Percentiles rank a stretch among this genome's conserved stretches.
Conservation (phyloP, 2,888 invertebrate genomes). For the Ichneumoninae sp. region DNA sequence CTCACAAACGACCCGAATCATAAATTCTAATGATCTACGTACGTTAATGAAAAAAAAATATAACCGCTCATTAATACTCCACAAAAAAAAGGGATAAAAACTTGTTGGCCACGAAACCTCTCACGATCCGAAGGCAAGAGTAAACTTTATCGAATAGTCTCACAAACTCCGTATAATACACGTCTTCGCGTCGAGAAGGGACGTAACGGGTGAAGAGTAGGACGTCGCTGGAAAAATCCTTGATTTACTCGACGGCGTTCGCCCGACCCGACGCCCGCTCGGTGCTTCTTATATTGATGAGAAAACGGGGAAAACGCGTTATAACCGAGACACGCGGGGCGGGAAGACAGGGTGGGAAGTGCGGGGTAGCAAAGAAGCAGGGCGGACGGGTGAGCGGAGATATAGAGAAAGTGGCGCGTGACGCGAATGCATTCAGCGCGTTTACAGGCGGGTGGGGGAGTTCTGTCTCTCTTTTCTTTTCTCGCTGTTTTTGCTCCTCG, state of each 20-base stretch:
- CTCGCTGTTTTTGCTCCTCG: conserved; percentile 30
- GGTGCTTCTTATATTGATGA: conserved; percentile 67
- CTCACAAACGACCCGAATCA: neutral
- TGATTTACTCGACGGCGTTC: conserved; percentile 75
- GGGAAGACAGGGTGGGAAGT: neutral
- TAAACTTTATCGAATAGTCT: conserved; percentile 32
- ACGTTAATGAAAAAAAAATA: conserved; percentile 17
- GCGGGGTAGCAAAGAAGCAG: conserved; percentile 24
- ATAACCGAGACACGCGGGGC: conserved; percentile 68
- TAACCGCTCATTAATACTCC: neutral
- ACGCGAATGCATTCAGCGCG: conserved; percentile 73
- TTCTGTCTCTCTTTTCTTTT: conserved; percentile 50
- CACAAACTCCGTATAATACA: conserved; percentile 48
- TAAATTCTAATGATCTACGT: neutral
- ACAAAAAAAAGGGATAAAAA: conserved; percentile 14
- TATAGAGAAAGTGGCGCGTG: conserved; percentile 76
- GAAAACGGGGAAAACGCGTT: conserved; percentile 75
- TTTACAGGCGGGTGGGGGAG: conserved; percentile 26
- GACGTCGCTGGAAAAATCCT: conserved; percentile 68
- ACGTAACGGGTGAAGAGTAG: neutral
- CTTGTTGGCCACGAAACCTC: conserved; percentile 19
- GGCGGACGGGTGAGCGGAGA: conserved; percentile 64
- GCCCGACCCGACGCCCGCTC: conserved; percentile 21
- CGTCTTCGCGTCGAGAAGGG: conserved; percentile 3
- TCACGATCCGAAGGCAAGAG: conserved; percentile 22